Percentiles rank a stretch among this genome's conserved stretches.
Conservation (phyloP, 2,797 vertebrate genomes). For the Morus bassanus region DNA sequence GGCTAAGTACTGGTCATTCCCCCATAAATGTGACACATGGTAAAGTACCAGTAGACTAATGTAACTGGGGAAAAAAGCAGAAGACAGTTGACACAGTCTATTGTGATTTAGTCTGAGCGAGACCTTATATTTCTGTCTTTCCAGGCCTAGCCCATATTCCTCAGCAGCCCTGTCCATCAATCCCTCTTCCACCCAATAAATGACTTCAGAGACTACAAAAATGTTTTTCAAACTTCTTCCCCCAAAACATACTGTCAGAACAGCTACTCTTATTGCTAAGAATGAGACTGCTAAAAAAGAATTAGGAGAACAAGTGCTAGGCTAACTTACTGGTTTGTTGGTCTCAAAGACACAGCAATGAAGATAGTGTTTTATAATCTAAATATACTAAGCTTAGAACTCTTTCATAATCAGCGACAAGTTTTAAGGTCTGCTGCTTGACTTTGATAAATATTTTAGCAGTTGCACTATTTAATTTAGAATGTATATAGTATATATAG, state of each 20-base stretch:
- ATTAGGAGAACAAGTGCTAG: background rate
- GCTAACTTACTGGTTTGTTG: background rate
- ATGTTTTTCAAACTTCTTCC: background rate
- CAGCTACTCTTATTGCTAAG: background rate
- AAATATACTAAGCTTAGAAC: background rate
- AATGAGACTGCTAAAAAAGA: background rate
- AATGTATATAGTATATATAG: background rate
- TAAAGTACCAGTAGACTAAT: background rate
- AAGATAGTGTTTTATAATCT: background rate
- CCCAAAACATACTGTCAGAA: background rate
- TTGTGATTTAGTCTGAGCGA: background rate
- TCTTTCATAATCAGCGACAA: background rate
- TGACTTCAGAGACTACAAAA: background rate
- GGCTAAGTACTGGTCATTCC: background rate
- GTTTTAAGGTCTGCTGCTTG: background rate
- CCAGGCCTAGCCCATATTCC: background rate
- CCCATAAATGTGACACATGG: accelerated
- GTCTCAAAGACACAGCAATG: background rate
- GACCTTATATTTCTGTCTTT: background rate
- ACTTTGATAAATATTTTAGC: background rate
- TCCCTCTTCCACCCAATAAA: background rate
- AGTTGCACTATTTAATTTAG: background rate
- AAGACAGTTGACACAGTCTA: background rate
- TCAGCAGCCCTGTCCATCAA: background rate
- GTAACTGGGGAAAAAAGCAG: background rate